These are phyloP conservation scores for Apaloderma vittatum DNA, from an alignment of 2,113 vertebrate genomes.

Conservation along the genomic window DNA sequence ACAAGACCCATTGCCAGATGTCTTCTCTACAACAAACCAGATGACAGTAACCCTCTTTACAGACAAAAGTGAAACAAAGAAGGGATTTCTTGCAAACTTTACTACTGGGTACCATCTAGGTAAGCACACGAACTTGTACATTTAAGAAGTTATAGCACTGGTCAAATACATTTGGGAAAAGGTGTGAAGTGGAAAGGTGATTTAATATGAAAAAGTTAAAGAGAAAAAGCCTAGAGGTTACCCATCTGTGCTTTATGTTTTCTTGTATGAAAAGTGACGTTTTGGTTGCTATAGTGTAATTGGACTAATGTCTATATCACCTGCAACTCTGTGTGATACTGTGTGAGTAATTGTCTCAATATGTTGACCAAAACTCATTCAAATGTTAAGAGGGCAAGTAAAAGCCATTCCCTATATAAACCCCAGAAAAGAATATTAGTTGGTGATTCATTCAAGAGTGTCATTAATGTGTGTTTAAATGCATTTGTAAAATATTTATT, in stretches of 20 bases:
- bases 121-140: slow-evolving; percentile 11
- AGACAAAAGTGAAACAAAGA: neutral
- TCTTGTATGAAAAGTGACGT: neutral
- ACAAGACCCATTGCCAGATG: slow-evolving; percentile 75
- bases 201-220: neutral
- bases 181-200: neutral
- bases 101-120: slow-evolving; percentile 86
- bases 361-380: neutral
- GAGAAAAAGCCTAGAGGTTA: neutral
- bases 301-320: neutral
- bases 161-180: neutral
- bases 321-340: neutral
- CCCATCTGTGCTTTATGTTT: neutral
- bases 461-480: neutral
- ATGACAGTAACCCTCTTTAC: slow-evolving; percentile 87
- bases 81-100: slow-evolving; percentile 93
- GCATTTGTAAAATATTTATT: neutral
- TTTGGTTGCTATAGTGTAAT: neutral
- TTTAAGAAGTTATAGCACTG: neutral
- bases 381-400: neutral
- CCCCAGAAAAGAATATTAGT: neutral
- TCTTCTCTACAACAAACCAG: slow-evolving; percentile 88
- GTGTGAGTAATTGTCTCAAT: neutral
- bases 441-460: neutral
- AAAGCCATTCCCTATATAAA: neutral